Percentiles rank a stretch among this genome's conserved stretches.
phyloP scores from a whole-genome alignment of 2,888 invertebrate species.

The Hipparchia sbordonii region DNA sequence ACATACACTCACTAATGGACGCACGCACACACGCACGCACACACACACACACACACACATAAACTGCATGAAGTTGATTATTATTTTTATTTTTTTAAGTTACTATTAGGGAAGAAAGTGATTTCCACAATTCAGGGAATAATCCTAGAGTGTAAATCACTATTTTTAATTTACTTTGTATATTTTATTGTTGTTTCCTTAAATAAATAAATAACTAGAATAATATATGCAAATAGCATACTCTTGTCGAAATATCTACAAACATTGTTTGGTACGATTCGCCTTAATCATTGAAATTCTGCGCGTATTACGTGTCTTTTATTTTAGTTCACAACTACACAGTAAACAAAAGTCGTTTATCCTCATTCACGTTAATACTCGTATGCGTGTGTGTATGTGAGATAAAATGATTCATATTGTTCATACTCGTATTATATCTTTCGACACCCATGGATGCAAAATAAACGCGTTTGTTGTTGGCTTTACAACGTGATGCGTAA shows the following conservation, averaged over 20 bases:
- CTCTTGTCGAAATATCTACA: background rate
- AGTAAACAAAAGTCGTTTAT: conserved; percentile 38
- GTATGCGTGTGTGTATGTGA: conserved; percentile 20
- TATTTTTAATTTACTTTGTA: too few species aligned
- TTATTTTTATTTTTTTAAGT: too few species aligned
- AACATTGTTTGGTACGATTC: background rate
- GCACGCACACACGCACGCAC: too few species aligned
- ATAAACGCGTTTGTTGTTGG: background rate
- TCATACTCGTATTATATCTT: conserved; percentile 26
- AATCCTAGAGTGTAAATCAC: too few species aligned
- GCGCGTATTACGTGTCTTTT: conserved; percentile 27
- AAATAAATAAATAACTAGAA: too few species aligned
- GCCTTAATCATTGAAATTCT: conserved; percentile 27
- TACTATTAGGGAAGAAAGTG: too few species aligned
- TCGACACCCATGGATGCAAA: conserved; percentile 14
- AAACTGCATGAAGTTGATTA: too few species aligned
- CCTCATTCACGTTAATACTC: conserved; percentile 40
- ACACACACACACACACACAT: too few species aligned
- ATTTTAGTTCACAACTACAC: conserved; percentile 35
- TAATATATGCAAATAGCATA: background rate
- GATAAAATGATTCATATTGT: conserved; percentile 38
- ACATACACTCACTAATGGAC: too few species aligned
- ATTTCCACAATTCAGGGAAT: too few species aligned
- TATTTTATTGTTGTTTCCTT: too few species aligned
- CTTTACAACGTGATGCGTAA: background rate